These are phyloP conservation scores for Drosophila truncata DNA, from an alignment of 1,140 invertebrate genomes.

Conservation along the genomic window DNA sequence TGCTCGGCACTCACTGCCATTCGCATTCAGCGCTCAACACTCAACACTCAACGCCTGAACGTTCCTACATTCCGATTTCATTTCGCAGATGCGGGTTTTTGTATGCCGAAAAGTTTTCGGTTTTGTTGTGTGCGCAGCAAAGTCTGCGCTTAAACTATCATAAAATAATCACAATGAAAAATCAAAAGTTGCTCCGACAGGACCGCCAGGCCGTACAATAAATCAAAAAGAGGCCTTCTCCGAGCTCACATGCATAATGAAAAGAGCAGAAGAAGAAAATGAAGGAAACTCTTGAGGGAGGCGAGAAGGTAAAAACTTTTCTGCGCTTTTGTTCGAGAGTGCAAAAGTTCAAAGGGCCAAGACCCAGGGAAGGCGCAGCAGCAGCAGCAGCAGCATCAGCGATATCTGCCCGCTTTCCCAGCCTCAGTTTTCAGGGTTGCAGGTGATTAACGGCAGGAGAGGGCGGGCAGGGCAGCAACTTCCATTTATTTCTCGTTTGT, in stretches of 20 bases:
- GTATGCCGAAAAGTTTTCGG: constrained; percentile 53
- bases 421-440: constrained; percentile 31
- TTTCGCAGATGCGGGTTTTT: constrained; percentile 39
- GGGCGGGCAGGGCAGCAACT: constrained; percentile 15
- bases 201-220: constrained; percentile 54
- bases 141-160: constrained; percentile 71
- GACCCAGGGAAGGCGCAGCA: constrained; percentile 4
- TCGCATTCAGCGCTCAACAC: constrained; percentile 32
- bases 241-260: constrained; percentile 65
- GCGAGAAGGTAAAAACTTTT: constrained; percentile 56
- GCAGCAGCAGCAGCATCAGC: not conserved
- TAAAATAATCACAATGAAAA: constrained; percentile 81
- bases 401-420: constrained; percentile 14
- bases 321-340: constrained; percentile 62
- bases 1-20: constrained; percentile 52
- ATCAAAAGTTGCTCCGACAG: constrained; percentile 62
- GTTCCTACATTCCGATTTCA: constrained; percentile 31
- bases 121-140: constrained; percentile 27
- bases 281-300: constrained; percentile 29
- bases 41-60: constrained; percentile 22
- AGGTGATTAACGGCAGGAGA: constrained; percentile 52
- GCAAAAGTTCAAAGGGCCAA: constrained; percentile 67
- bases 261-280: constrained; percentile 36
- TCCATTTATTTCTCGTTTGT: constrained; percentile 61
- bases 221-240: constrained; percentile 56